Conservation (phyloP, 2,888 invertebrate genomes). For the Nemurella pictetii region DNA sequence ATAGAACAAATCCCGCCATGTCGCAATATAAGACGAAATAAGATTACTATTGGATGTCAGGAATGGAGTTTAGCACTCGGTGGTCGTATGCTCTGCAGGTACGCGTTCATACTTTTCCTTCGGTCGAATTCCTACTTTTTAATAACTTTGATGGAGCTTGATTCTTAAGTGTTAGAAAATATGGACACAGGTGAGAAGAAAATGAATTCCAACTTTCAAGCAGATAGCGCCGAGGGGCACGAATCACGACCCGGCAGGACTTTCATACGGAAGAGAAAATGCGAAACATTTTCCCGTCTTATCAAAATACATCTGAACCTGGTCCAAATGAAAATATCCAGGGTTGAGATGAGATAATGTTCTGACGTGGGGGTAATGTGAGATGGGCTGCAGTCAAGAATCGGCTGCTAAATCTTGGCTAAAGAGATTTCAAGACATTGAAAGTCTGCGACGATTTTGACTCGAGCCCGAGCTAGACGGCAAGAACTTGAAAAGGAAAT, state of each 20-base stretch:
- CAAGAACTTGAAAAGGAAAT: background rate
- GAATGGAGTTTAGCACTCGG: too few relatives aligned
- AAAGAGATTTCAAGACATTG: background rate
- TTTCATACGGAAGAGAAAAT: background rate
- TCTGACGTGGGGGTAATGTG: too few relatives aligned
- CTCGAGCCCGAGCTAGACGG: background rate
- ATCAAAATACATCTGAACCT: background rate
- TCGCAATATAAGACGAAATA: too few relatives aligned
- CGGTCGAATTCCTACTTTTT: too few relatives aligned
- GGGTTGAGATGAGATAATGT: background rate
- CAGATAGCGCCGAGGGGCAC: background rate
- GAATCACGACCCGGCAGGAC: background rate
- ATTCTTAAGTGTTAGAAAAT: too few relatives aligned
- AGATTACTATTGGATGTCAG: too few relatives aligned
- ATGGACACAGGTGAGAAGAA: too few relatives aligned
- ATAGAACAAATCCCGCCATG: background rate
- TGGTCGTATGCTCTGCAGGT: too few relatives aligned
- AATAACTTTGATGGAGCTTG: too few relatives aligned
- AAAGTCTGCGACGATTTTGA: background rate
- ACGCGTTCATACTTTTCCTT: too few relatives aligned
- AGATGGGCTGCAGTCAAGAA: background rate
- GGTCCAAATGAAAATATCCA: background rate
- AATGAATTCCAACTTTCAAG: too few relatives aligned
- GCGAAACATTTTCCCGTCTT: background rate
- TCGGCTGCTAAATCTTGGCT: background rate